Conservation (phyloP, 2,888 invertebrate genomes). For the Papilio protenor region DNA sequence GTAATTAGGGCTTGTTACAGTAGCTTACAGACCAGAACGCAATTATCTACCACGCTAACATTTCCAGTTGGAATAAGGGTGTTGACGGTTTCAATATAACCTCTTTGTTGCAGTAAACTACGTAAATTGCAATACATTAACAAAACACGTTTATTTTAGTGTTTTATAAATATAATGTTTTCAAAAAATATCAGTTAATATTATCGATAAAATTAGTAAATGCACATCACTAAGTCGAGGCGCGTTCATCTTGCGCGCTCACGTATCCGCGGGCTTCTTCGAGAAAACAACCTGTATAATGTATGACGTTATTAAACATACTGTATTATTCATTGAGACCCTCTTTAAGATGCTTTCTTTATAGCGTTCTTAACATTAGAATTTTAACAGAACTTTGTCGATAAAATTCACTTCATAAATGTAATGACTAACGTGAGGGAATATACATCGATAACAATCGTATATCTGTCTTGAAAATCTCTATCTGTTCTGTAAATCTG, state of each 20-base stretch:
- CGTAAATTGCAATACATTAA: background rate
- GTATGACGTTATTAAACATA: constrained; percentile 47
- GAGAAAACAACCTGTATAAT: constrained; percentile 48
- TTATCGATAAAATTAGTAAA: background rate
- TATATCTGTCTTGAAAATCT: background rate
- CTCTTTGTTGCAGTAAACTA: background rate
- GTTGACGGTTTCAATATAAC: background rate
- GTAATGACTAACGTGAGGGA: background rate
- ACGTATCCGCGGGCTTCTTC: constrained; percentile 56
- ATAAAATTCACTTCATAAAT: constrained; percentile 8
- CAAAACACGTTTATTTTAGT: background rate
- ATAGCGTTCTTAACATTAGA: constrained; percentile 28
- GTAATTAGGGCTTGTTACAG: background rate
- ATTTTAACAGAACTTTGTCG: constrained; percentile 11
- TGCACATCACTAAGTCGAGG: constrained; percentile 47
- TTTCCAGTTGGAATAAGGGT: background rate
- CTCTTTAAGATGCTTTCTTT: constrained; percentile 35
- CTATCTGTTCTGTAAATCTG: too few species aligned
- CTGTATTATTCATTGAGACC: constrained; percentile 49
- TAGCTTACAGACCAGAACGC: constrained; percentile 7
- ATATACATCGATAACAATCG: background rate
- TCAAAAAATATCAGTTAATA: background rate
- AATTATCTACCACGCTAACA: background rate
- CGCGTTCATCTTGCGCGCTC: constrained; percentile 67
- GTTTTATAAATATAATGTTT: background rate